Evolutionary conservation across 2,797 vertebrate species (phyloP).

Genomic region (Sarcoramphus papa): DNA sequence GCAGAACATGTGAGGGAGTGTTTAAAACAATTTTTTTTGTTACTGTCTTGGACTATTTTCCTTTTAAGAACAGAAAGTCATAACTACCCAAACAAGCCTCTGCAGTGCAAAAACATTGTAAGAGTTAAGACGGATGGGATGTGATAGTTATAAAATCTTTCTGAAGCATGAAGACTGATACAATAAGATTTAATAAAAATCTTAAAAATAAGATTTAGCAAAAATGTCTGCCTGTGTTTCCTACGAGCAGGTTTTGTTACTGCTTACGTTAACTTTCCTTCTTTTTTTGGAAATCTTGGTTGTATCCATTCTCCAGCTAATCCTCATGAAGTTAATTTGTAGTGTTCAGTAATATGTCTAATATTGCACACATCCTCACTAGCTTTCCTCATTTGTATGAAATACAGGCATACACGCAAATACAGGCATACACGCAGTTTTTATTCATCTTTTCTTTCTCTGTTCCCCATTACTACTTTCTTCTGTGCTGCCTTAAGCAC

Average conservation of each 20-base stretch:
- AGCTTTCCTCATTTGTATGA: not conserved
- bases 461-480: not conserved
- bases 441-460: not conserved
- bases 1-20: conserved; percentile 32
- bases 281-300: not conserved
- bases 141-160: not conserved
- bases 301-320: not conserved
- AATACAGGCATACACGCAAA: not conserved
- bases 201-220: not conserved
- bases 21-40: conserved; percentile 23
- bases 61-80: not conserved
- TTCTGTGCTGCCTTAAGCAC: not conserved
- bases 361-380: not conserved
- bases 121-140: not conserved
- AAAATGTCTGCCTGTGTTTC: not conserved
- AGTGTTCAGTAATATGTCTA: not conserved
- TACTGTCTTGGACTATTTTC: conserved; percentile 18
- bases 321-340: not conserved
- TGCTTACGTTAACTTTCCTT: not conserved
- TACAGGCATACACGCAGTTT: not conserved
- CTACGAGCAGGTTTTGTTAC: not conserved
- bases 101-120: not conserved
- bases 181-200: not conserved
- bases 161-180: not conserved
- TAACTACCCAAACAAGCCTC: not conserved